phyloP scores from a whole-genome alignment of 2,113 vertebrate species.

The Bothrops jararaca region DNA sequence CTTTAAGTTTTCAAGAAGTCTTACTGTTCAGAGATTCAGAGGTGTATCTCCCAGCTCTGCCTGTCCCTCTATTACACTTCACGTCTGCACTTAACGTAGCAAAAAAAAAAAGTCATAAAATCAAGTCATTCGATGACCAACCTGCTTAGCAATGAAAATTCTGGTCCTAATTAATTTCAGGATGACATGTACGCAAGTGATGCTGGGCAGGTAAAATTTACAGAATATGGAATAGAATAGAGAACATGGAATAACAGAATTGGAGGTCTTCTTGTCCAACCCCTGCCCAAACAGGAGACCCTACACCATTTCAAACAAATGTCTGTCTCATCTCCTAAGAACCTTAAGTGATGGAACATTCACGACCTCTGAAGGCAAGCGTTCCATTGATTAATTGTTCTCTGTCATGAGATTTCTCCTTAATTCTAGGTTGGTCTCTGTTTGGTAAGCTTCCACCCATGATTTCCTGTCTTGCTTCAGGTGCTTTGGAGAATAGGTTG shows the following conservation, averaged over 20 bases:
- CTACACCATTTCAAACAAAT: not conserved
- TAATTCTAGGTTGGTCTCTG: too few species aligned
- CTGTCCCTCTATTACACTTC: not conserved
- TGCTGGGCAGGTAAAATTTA: conserved; percentile 24
- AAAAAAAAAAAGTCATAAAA: not conserved
- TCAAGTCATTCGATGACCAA: not conserved
- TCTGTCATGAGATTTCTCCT: too few species aligned
- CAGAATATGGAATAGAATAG: not conserved
- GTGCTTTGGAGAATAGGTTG: too few species aligned
- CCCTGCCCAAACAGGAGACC: too few species aligned
- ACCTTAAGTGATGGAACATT: too few species aligned
- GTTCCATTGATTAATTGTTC: too few species aligned
- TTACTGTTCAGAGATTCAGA: not conserved
- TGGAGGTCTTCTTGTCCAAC: not conserved
- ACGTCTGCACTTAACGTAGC: not conserved
- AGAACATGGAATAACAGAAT: not conserved
- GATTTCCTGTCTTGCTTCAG: too few species aligned
- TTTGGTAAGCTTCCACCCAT: too few species aligned
- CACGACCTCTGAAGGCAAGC: too few species aligned
- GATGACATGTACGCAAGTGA: not conserved
- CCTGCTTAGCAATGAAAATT: not conserved
- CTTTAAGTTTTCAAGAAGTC: not conserved
- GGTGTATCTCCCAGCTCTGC: not conserved
- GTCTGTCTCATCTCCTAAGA: too few species aligned
- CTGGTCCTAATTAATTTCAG: not conserved